Base-by-base conservation (phyloP, 2,113 vertebrate species). In the Eclectus roratus region DNA sequence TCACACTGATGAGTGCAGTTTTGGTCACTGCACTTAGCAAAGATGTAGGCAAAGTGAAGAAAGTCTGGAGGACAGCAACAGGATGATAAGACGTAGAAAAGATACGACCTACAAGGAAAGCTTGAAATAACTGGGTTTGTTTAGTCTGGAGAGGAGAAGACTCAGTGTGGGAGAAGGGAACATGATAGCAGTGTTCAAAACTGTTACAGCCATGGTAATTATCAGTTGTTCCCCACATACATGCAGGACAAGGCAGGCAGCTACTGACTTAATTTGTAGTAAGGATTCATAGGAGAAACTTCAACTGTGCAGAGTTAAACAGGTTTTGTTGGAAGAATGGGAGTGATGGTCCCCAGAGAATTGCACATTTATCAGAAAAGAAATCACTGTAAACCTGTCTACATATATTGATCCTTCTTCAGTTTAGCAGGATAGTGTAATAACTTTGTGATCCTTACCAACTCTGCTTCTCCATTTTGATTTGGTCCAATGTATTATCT, bases 131-230 rank as follows among this genome's bases (percentile, higher is more conserved):
- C 50, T 84, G 46, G 3, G 9, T 86, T 95, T 97, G 95, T 95
- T 97, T 96, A 95, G 96, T 95, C 96, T 94, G 52, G 47, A 81
- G 81, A 79, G 66, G 23, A 86, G 77, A 94, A 66, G 33, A 83
- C 37, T 90, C n/a, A 29, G n/a, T 80, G 85, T 94, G 64, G 23
- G 50, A 93, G 85, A 88, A 85, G 28, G 17, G 61, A 85, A 58
- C 41, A 24, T 78, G 91, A 66, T 94, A 90, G 82, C 7, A 37
- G 85, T 90, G 37, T 63, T 93, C 68, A 73, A 55, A 88, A 93
- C 53, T 25, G 1, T 31, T 78, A 6, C 12, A 64, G 53, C 43
- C 37, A 7, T 1, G 2, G 46, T 8, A 28, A 21, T 69, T 94
- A 94, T 88, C 79, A 27, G 41, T 66, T 83, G 27, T 46, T 90